Evolutionary conservation across 2,888 invertebrate genomes (phyloP), one percentile per base, ranked within the genome.

Genomic region (Hedya salicella): DNA sequence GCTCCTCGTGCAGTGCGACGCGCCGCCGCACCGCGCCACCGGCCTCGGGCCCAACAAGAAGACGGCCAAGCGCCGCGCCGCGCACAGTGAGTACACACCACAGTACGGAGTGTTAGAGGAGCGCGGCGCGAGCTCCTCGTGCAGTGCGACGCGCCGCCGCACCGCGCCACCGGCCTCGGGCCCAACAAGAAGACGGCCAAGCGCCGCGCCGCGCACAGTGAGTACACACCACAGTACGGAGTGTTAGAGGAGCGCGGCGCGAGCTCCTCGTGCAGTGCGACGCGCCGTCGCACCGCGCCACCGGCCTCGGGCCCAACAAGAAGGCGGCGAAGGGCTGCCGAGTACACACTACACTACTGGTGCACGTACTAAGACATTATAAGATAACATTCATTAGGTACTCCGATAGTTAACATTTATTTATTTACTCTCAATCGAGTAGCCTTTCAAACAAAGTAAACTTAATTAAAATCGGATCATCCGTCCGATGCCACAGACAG

Each of bases 101-200:
- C 94, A 96, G 70, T 99, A 98, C 87, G 95, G 95, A 71, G 93
- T 97, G 73, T 90, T 98, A 14, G 8, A n/a, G 72, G 97, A 97
- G 77, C 98, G 95, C 96, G 40, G 40, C 98, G n/a, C n/a, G n/a
- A 98, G 91, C 99, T 99, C 90, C 95, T 98, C 25, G 97, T 99
- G 93, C 88, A 88, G 83, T 91, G 97, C 46, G 94, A 94, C 69
- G 95, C 91, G 80, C 90, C 91, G 77, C 90, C 90, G 67, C 94
- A 94, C 81, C 93, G 93, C 68, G 96, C 96, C 70, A 95, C 95
- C 69, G 98, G 98, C 42, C 94, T 94, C 39, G 99, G 99, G 8
- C 96, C 97, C 62, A 99, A 97, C 91, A 99, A 99, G 92, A 98
- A 98, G 92, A 93, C 98, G 62, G 99, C 99, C 69, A 99, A 99